A percentile compares a stretch with the other conserved stretches of the same genome.
phyloP scores from a whole-genome alignment of 2,888 invertebrate genomes.

The Torymus auratus region DNA sequence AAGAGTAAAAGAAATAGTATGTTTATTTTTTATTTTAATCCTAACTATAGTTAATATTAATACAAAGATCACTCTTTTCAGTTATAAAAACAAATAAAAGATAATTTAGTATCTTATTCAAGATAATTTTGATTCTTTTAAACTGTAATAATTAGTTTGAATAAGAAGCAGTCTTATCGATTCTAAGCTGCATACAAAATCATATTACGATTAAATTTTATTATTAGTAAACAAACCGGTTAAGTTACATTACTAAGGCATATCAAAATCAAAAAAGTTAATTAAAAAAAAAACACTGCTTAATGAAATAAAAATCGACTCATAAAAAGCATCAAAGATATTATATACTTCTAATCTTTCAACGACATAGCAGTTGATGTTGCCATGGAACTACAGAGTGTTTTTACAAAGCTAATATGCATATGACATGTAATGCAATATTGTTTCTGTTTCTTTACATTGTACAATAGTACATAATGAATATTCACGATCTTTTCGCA shows the following conservation, averaged over 20 bases:
- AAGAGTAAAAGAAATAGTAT: too few relatives aligned
- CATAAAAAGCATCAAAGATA: background rate
- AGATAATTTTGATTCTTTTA: background rate
- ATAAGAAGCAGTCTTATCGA: too few relatives aligned
- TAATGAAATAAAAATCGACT: too few relatives aligned
- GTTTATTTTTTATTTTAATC: too few relatives aligned
- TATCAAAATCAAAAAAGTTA: too few relatives aligned
- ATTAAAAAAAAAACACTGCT: background rate
- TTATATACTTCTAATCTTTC: slow-evolving; percentile 8
- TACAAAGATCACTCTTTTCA: background rate
- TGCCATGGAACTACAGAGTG: background rate
- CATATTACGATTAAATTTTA: too few relatives aligned
- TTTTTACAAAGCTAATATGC: slow-evolving; percentile 25
- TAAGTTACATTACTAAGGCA: too few relatives aligned
- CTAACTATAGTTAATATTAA: too few relatives aligned
- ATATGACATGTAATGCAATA: background rate
- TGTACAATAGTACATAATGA: background rate
- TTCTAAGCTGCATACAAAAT: too few relatives aligned
- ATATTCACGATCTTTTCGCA: slow-evolving; percentile 3
- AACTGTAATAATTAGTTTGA: too few relatives aligned
- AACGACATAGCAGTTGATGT: slow-evolving; percentile 50
- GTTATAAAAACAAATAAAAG: background rate
- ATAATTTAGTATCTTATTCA: background rate
- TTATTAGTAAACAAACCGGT: too few relatives aligned
- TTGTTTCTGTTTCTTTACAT: background rate